A percentile compares a stretch with the other conserved stretches of the same genome.
Evolutionary conservation across 2,113 vertebrate species (phyloP).

Genomic region (Calypte anna): DNA sequence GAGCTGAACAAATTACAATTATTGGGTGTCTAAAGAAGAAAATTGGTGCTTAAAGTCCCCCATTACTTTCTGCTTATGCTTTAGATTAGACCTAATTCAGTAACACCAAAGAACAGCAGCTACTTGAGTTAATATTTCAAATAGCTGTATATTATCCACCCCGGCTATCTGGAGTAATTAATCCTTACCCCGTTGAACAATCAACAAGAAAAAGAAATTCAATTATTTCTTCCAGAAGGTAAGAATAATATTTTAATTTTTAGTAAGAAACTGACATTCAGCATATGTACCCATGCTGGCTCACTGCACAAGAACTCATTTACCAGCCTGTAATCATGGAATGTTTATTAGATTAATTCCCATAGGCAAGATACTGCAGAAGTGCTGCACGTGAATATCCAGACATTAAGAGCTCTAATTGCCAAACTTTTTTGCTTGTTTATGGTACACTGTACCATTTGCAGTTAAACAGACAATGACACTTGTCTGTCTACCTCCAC

Average conservation of each 20-base stretch:
- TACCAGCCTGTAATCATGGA: background rate
- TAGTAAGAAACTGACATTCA: background rate
- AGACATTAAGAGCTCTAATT: background rate
- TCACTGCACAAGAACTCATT: background rate
- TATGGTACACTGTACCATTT: background rate
- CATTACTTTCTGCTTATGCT: background rate
- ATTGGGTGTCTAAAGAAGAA: background rate
- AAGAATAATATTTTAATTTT: background rate
- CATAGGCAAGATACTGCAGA: background rate
- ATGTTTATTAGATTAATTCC: background rate
- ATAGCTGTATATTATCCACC: background rate
- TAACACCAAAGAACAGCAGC: background rate
- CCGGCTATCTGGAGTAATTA: background rate
- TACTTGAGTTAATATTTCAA: background rate
- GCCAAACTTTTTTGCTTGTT: background rate
- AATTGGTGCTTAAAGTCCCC: background rate
- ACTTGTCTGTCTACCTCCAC: background rate
- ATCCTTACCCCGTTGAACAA: background rate
- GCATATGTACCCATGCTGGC: too few relatives aligned
- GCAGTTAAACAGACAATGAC: background rate
- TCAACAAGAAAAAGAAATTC: background rate
- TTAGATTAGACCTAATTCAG: background rate
- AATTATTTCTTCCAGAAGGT: background rate
- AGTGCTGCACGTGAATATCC: background rate
- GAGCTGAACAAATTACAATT: background rate